Percentiles rank a stretch among this genome's conserved stretches.
phyloP scores from a whole-genome alignment of 2,888 invertebrate genomes.

The Pristionchus entomophagus region DNA sequence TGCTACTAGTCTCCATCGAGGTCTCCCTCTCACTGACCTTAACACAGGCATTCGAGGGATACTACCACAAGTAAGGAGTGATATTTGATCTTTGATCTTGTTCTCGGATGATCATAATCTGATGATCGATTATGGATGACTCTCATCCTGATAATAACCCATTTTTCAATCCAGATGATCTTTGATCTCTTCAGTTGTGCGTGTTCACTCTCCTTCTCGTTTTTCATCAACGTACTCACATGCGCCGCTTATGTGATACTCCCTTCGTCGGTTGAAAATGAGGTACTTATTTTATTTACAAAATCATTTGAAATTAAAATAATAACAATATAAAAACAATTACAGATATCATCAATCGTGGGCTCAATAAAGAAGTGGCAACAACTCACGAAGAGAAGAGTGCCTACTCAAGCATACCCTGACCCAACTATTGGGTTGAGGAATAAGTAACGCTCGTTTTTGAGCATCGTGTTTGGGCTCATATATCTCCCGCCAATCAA shows the following conservation, averaged over 20 bases:
- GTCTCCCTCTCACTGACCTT: neutral
- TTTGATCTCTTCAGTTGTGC: conserved; percentile 21
- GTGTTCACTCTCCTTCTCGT: neutral
- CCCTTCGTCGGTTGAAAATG: neutral
- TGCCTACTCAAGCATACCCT: neutral
- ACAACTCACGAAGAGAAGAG: neutral
- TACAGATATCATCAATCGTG: neutral
- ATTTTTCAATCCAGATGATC: neutral
- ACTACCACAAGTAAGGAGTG: neutral
- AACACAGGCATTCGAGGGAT: neutral
- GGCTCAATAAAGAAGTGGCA: neutral
- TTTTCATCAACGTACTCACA: neutral
- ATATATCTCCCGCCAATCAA: too few relatives aligned
- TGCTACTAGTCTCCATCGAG: neutral
- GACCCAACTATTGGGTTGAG: too few relatives aligned
- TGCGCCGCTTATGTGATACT: too few relatives aligned
- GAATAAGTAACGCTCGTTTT: too few relatives aligned
- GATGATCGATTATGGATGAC: too few relatives aligned
- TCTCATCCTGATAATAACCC: too few relatives aligned
- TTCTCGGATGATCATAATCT: too few relatives aligned
- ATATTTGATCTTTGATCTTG: neutral
- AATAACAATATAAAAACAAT: too few relatives aligned
- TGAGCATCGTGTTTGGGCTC: too few relatives aligned
- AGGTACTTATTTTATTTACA: neutral
- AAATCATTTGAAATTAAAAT: neutral